A percentile compares a stretch with the other conserved stretches of the same genome.
Evolutionary conservation across 2,888 invertebrate species (phyloP).

Genomic region (Antheraea yamamai): DNA sequence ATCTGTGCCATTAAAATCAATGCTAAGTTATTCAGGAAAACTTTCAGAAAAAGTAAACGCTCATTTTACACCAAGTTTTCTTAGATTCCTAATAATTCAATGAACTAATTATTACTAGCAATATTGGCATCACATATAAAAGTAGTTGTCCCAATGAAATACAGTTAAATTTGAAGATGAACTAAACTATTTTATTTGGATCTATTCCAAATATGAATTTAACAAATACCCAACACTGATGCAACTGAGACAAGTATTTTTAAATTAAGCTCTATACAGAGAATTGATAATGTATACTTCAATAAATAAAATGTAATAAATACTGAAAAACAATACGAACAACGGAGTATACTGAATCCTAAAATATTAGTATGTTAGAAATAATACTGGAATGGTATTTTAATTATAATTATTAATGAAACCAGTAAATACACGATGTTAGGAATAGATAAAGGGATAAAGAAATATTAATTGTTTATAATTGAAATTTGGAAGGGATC

Average conservation of each 20-base stretch:
- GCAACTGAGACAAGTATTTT: neutral
- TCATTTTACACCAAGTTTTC: neutral
- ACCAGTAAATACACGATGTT: neutral
- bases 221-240: neutral
- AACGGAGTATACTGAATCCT: neutral
- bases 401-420: neutral
- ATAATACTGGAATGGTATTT: slow-evolving; percentile 4
- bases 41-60: neutral
- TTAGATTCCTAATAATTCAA: neutral
- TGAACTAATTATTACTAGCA: neutral
- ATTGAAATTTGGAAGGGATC: neutral
- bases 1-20: neutral
- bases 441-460: neutral
- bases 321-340: too few species aligned
- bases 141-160: too few species aligned
- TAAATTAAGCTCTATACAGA: too few species aligned
- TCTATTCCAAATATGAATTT: neutral
- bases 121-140: too few species aligned
- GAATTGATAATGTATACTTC: too few species aligned
- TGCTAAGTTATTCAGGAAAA: neutral
- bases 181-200: neutral
- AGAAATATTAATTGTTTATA: neutral
- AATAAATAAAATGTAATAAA: too few species aligned
- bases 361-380: neutral
- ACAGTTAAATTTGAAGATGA: neutral